Evolutionary conservation across 2,797 vertebrate species (phyloP).

Genomic region (Molossus molossus): DNA sequence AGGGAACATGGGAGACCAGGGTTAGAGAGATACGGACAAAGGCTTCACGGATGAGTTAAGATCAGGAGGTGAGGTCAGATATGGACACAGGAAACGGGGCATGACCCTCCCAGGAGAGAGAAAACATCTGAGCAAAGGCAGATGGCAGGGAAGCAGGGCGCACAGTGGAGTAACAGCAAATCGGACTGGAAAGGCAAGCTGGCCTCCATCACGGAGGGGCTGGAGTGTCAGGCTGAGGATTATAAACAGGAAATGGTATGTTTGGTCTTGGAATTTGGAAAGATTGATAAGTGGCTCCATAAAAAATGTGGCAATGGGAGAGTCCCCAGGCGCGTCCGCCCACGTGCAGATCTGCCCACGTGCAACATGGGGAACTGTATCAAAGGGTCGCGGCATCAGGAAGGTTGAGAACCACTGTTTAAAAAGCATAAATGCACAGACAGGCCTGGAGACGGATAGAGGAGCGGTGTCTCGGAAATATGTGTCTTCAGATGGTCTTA

Average conservation of each 20-base stretch:
- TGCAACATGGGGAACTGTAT: too few species aligned
- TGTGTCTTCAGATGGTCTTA: too few species aligned
- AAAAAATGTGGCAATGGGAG: not conserved
- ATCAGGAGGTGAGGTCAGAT: not conserved
- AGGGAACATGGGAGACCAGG: not conserved
- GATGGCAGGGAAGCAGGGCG: not conserved
- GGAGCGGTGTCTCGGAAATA: too few species aligned
- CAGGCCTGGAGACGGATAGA: too few species aligned
- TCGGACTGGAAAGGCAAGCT: not conserved
- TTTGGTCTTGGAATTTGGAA: not conserved
- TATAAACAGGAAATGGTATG: not conserved
- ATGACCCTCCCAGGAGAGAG: not conserved
- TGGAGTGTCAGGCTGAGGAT: not conserved
- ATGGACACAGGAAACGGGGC: not conserved
- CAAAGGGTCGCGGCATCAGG: too few species aligned
- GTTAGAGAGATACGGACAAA: not conserved
- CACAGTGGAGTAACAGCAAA: rapidly evolving
- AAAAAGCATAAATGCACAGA: too few species aligned
- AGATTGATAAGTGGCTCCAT: not conserved
- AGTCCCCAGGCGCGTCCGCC: too few species aligned
- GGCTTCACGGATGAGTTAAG: not conserved
- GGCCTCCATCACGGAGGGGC: not conserved
- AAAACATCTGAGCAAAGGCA: not conserved
- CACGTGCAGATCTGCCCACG: too few species aligned
- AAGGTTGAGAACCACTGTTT: too few species aligned